These are phyloP conservation scores for Xanthorhoe designata DNA, from an alignment of 2,888 invertebrate genomes.

Conservation along the genomic window DNA sequence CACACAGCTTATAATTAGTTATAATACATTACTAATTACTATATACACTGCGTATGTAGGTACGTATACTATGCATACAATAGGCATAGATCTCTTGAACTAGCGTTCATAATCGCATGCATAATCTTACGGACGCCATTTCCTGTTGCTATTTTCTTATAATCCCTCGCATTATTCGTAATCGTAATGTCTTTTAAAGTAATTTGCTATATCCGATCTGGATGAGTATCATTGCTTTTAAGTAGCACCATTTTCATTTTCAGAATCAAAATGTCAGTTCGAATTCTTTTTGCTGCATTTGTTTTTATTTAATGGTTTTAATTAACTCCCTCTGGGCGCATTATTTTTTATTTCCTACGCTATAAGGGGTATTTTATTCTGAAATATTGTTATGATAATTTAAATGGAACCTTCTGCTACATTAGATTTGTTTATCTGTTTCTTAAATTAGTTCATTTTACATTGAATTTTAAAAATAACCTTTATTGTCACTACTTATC, in stretches of 20 bases:
- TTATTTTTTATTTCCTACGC: slow-evolving; percentile 38
- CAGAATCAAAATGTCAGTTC: slow-evolving; percentile 32
- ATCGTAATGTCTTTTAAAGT: slow-evolving; percentile 46
- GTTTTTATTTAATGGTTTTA: slow-evolving; percentile 42
- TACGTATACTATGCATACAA: no score
- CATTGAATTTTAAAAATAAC: no score
- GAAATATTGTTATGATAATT: slow-evolving; percentile 26
- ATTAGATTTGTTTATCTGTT: slow-evolving; percentile 16
- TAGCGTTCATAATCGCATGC: no score
- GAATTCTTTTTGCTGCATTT: slow-evolving; percentile 43
- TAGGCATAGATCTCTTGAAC: no score
- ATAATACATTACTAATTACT: no score
- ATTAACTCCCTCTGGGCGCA: slow-evolving; percentile 40
- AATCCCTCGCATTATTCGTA: slow-evolving; percentile 6
- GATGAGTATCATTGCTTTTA: slow-evolving; percentile 38
- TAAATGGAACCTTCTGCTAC: slow-evolving; percentile 17
- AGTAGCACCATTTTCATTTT: slow-evolving; percentile 33
- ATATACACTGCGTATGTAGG: no score
- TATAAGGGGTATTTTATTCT: slow-evolving; percentile 25
- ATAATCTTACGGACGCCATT: background rate
- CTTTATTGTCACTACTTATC: no score
- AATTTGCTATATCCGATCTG: slow-evolving; percentile 33
- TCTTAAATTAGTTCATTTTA: background rate
- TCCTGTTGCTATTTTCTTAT: background rate
- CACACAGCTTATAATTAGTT: no score